phyloP scores from a whole-genome alignment of 2,888 invertebrate species.

The Seladonia tumulorum region DNA sequence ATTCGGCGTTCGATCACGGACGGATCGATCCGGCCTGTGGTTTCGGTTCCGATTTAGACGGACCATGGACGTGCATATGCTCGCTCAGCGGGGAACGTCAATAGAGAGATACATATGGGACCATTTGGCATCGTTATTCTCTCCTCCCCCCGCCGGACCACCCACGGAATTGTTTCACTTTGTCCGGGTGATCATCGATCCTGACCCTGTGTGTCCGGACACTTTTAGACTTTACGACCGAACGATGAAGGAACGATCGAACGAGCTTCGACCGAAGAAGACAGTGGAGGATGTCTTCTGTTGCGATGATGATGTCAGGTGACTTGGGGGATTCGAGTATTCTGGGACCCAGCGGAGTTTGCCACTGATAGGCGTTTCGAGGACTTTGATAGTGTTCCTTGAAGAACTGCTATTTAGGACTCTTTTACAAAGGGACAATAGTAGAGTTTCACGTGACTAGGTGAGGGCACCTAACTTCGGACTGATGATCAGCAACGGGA shows the following conservation, averaged over 20 bases:
- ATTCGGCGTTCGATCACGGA: neutral
- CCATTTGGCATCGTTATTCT: constrained; percentile 75
- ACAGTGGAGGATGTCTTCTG: neutral
- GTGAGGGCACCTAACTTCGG: too few relatives aligned
- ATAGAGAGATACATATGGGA: constrained; percentile 69
- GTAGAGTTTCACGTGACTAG: neutral
- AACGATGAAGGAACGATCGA: neutral
- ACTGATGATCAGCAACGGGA: too few relatives aligned
- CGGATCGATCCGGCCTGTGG: neutral
- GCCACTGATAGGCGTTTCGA: neutral
- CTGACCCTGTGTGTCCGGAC: constrained; percentile 16
- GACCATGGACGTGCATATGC: constrained; percentile 69
- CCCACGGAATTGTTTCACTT: constrained; percentile 69
- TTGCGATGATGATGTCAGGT: neutral
- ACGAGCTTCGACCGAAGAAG: neutral
- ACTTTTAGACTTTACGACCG: constrained; percentile 31
- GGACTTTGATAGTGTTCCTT: neutral
- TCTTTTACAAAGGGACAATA: neutral
- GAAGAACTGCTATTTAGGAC: neutral
- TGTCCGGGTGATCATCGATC: constrained; percentile 35
- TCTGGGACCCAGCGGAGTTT: neutral
- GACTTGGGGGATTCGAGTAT: neutral
- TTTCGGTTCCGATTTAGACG: constrained; percentile 66
- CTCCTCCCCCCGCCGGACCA: constrained; percentile 64
- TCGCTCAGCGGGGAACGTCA: constrained; percentile 69